Evolutionary conservation across 37 sponge, comb jelly and placozoan species (phyloP).

Genomic region (Mnemiopsis leidyi): DNA sequence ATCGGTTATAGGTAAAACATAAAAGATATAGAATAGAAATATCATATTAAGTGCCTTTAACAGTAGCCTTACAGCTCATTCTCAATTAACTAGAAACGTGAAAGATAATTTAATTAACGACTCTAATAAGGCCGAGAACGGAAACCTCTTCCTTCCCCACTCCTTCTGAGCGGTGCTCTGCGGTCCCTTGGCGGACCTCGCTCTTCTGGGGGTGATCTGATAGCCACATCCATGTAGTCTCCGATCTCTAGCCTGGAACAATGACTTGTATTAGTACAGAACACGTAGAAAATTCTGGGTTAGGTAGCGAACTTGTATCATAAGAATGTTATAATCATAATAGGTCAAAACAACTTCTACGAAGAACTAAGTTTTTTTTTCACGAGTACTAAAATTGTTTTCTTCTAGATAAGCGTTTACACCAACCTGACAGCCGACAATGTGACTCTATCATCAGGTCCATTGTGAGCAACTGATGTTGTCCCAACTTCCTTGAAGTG

Average conservation of each 20-base stretch:
- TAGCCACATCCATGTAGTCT: constrained; percentile 57
- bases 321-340: too few relatives aligned
- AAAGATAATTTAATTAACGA: not conserved
- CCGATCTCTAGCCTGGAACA: constrained; percentile 24
- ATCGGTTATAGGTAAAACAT: not conserved
- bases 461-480: constrained; percentile 51
- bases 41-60: too few relatives aligned
- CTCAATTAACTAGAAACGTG: not conserved
- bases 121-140: constrained; percentile 28
- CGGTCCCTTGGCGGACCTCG: not conserved
- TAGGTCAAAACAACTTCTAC: too few relatives aligned
- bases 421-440: not conserved
- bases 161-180: not conserved
- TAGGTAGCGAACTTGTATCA: too few relatives aligned
- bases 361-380: too few relatives aligned
- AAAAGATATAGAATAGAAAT: not conserved
- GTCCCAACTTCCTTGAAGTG: constrained; percentile 63
- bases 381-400: not conserved
- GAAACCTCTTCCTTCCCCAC: constrained; percentile 30
- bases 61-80: not conserved
- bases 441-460: constrained; percentile 43
- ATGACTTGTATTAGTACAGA: too few relatives aligned
- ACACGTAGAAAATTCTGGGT: too few relatives aligned
- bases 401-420: not conserved
- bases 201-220: constrained; percentile 40